These are phyloP conservation scores for Capromys pilorides DNA, from an alignment of 2,797 vertebrate species.

Conservation along the genomic window DNA sequence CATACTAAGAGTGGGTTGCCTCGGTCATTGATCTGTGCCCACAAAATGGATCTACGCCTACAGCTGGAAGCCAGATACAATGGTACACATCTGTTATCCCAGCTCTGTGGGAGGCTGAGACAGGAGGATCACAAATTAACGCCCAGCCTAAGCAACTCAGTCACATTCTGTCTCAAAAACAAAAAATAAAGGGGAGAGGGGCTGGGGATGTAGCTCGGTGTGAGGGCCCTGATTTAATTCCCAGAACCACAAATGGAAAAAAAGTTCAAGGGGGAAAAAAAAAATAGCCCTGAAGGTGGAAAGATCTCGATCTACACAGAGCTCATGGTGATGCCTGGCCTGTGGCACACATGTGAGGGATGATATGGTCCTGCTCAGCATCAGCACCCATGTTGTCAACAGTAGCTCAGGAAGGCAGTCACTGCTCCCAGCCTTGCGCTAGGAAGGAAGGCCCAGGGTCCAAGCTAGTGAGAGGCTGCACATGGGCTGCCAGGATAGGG, in stretches of 20 bases:
- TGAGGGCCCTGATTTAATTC: not conserved
- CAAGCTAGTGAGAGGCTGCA: not conserved
- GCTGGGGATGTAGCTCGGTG: not conserved
- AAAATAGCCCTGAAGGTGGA: not conserved
- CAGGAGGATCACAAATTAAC: not conserved
- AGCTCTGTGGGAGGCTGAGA: not conserved
- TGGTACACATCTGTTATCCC: not conserved
- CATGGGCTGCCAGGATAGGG: not conserved
- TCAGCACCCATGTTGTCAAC: too few relatives aligned
- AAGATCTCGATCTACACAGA: not conserved
- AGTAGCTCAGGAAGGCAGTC: not conserved
- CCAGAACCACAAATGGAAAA: not conserved
- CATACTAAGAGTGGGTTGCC: fast-evolving
- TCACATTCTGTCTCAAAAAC: not conserved
- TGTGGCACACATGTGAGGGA: fast-evolving
- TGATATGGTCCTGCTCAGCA: fast-evolving
- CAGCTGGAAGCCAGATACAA: not conserved
- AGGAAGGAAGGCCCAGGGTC: not conserved
- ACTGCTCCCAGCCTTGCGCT: not conserved
- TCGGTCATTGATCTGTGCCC: not conserved
- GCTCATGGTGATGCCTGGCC: not conserved
- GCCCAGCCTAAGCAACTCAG: not conserved
- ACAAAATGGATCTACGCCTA: not conserved
- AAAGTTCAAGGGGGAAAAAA: not conserved
- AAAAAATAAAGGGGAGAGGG: not conserved